Evolutionary conservation across 1,140 invertebrate genomes (phyloP).

Genomic region (Atta cephalotes): DNA sequence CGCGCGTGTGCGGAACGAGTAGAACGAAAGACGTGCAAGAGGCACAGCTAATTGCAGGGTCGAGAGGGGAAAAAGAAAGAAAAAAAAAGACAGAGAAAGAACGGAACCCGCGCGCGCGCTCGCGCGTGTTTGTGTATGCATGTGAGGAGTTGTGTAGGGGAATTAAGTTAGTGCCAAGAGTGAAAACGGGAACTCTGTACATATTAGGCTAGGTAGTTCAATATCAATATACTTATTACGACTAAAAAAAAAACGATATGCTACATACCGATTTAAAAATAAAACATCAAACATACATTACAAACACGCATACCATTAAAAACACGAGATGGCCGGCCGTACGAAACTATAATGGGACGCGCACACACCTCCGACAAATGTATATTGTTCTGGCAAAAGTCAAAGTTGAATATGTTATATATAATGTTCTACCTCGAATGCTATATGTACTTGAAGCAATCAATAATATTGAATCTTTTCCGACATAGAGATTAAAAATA

Average conservation of each 20-base stretch:
- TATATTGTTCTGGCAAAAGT: slow-evolving; percentile 23
- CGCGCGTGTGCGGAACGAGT: slow-evolving; percentile 52
- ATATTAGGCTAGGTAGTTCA: slow-evolving; percentile 85
- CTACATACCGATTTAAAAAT: slow-evolving; percentile 83
- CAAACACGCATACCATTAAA: slow-evolving; percentile 77
- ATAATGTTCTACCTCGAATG: slow-evolving; percentile 22
- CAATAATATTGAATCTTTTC: background rate
- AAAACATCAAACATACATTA: slow-evolving; percentile 76
- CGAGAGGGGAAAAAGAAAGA: slow-evolving; percentile 37
- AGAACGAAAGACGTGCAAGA: slow-evolving; percentile 42
- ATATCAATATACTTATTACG: slow-evolving; percentile 84
- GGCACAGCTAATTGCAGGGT: slow-evolving; percentile 56
- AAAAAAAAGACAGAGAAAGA: slow-evolving; percentile 17
- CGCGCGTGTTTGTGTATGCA: slow-evolving; percentile 42
- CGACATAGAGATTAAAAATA: slow-evolving; percentile 17
- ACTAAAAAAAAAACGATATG: slow-evolving; percentile 83
- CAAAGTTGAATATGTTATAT: slow-evolving; percentile 1
- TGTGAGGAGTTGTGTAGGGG: slow-evolving; percentile 46
- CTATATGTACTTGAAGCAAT: slow-evolving; percentile 16
- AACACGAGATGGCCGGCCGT: slow-evolving; percentile 75
- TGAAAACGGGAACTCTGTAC: slow-evolving; percentile 81
- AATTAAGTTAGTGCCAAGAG: slow-evolving; percentile 83
- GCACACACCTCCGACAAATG: slow-evolving; percentile 45
- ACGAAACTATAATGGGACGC: slow-evolving; percentile 74
- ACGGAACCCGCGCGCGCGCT: slow-evolving; percentile 15